A percentile compares a stretch with the other conserved stretches of the same genome.
phyloP scores from a whole-genome alignment of 2,113 vertebrate genomes.

The Triplophysa tibetana region DNA sequence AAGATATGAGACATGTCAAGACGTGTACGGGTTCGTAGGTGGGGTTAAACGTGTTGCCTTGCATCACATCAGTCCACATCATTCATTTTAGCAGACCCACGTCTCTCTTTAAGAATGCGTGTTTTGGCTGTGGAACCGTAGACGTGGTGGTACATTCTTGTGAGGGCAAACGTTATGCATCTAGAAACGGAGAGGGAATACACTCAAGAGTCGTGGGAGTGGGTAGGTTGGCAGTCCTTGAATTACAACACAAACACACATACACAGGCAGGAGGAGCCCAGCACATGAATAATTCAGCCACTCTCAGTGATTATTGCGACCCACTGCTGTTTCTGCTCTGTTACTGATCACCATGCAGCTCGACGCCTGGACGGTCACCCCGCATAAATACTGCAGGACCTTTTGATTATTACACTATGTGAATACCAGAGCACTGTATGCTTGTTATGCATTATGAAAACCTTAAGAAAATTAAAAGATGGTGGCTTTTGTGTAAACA shows the following conservation, averaged over 20 bases:
- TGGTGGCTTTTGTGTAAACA: not conserved
- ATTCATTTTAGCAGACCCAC: slow-evolving; percentile 7
- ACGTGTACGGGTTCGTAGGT: not conserved
- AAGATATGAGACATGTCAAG: slow-evolving; percentile 2
- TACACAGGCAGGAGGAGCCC: slow-evolving; percentile 1
- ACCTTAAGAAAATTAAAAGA: not conserved
- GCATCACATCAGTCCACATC: slow-evolving; percentile 16
- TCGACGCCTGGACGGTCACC: not conserved
- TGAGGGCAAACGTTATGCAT: not conserved
- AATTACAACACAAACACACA: slow-evolving; percentile 22
- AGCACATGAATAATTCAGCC: slow-evolving; percentile 45
- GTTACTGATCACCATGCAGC: slow-evolving; percentile 29
- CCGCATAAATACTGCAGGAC: not conserved
- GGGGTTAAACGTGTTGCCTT: not conserved
- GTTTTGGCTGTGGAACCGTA: slow-evolving; percentile 6
- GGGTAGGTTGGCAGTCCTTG: slow-evolving; percentile 24
- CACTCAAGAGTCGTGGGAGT: slow-evolving; percentile 23
- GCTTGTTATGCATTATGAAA: slow-evolving; percentile 3
- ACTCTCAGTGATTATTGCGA: slow-evolving; percentile 11
- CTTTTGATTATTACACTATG: not conserved
- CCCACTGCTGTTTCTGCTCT: slow-evolving; percentile 9
- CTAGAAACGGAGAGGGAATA: slow-evolving; percentile 5
- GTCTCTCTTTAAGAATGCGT: not conserved
- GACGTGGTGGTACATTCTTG: slow-evolving; percentile 18
- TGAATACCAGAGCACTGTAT: slow-evolving; percentile 1